Conservation (phyloP, 2,113 vertebrate genomes). For the Bos indicus region DNA sequence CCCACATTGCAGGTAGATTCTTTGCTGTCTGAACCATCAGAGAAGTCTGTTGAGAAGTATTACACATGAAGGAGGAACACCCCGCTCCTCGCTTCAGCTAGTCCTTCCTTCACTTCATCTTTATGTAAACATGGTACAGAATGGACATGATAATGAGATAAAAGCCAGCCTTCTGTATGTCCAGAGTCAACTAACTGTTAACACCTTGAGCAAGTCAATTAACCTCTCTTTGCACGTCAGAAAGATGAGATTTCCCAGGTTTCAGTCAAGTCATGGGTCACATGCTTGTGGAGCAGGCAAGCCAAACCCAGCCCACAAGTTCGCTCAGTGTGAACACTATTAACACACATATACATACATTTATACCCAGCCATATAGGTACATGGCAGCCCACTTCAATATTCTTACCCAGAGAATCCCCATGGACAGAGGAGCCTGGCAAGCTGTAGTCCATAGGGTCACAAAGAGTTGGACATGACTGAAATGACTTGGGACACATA, state of each 20-base stretch:
- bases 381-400: background rate
- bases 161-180: background rate
- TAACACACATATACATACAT: background rate
- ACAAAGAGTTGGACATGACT: background rate
- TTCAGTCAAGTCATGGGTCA: background rate
- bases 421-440: background rate
- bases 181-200: background rate
- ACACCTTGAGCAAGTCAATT: background rate
- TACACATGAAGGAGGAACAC: background rate
- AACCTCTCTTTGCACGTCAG: background rate
- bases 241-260: background rate
- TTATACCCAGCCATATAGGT: background rate
- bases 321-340: background rate
- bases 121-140: background rate
- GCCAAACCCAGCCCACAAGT: background rate
- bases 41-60: background rate
- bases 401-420: fast-evolving
- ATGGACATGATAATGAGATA: background rate
- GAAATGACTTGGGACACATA: background rate
- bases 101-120: background rate
- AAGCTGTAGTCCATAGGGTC: background rate
- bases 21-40: background rate
- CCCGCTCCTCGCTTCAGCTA: too few relatives aligned
- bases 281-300: background rate
- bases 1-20: background rate